Evolutionary conservation across 1,140 invertebrate genomes (phyloP).

Genomic region (Drosophila willistoni): DNA sequence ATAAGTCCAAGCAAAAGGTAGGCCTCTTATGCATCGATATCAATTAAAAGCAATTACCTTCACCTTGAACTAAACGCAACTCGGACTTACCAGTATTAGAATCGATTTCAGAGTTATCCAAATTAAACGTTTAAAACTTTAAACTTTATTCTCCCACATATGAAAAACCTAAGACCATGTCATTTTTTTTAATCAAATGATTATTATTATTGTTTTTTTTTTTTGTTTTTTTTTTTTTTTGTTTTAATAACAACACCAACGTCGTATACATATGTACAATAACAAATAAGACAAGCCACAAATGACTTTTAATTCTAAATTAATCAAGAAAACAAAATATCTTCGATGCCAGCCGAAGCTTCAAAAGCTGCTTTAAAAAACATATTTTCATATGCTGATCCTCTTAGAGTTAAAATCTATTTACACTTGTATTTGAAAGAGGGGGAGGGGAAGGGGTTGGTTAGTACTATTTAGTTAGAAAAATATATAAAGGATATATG

Average conservation of each 20-base stretch:
- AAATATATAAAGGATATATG: conserved; percentile 1
- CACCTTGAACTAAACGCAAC: no score
- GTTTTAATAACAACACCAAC: conserved; percentile 18
- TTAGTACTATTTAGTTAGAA: conserved; percentile 4
- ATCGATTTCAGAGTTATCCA: no score
- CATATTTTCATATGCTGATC: background rate
- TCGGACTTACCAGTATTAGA: no score
- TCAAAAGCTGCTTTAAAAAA: conserved; percentile 7
- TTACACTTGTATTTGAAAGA: background rate
- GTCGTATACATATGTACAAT: conserved; percentile 34
- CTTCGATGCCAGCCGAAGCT: conserved; percentile 16
- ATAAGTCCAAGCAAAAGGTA: no score
- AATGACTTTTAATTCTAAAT: conserved; percentile 8
- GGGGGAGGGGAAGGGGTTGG: background rate
- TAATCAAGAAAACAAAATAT: conserved; percentile 24
- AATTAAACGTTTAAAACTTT: no score
- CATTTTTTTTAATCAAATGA: background rate
- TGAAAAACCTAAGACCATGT: no score
- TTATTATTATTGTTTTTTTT: background rate
- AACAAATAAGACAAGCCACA: conserved; percentile 18
- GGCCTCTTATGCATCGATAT: no score
- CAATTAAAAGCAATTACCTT: no score
- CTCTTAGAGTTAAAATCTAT: conserved; percentile 9
- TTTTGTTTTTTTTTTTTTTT: conserved; percentile 1
- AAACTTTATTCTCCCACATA: no score